phyloP scores from a whole-genome alignment of 2,797 vertebrate genomes.

The Valencia hispanica region DNA sequence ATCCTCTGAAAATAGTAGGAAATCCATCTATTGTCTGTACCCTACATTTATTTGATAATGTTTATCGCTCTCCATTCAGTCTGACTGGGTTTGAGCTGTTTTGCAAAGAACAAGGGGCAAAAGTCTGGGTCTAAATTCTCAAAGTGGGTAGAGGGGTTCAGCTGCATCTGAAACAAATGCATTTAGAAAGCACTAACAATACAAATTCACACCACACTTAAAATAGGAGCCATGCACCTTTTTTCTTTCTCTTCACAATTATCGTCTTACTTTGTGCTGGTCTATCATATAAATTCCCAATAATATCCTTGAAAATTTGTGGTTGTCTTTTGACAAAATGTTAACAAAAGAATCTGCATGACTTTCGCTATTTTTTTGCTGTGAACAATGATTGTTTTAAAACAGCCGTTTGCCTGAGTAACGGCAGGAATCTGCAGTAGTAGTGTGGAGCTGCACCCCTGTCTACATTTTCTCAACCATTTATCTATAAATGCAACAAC shows the following conservation, averaged over 20 bases:
- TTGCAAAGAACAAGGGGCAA: too few relatives aligned
- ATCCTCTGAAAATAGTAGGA: background rate
- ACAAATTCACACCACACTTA: too few relatives aligned
- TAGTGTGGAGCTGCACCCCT: too few relatives aligned
- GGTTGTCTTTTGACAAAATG: background rate
- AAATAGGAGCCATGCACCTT: background rate
- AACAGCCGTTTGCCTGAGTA: conserved; percentile 22
- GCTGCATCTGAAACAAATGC: too few relatives aligned
- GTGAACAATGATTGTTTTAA: background rate
- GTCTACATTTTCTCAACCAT: background rate
- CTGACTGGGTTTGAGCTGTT: too few relatives aligned
- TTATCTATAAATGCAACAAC: background rate
- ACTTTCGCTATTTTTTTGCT: background rate
- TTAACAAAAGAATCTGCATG: background rate
- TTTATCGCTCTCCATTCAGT: too few relatives aligned
- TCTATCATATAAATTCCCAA: background rate
- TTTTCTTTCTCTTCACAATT: background rate
- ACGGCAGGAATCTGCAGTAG: background rate
- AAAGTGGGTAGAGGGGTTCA: too few relatives aligned
- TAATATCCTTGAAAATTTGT: background rate
- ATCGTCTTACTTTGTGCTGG: background rate
- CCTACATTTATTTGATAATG: too few relatives aligned
- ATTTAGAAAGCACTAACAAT: too few relatives aligned
- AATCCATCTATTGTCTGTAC: too few relatives aligned
- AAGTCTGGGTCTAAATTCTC: too few relatives aligned